These are phyloP conservation scores for Odontesthes bonariensis DNA, from an alignment of 2,113 vertebrate genomes.

Conservation along the genomic window DNA sequence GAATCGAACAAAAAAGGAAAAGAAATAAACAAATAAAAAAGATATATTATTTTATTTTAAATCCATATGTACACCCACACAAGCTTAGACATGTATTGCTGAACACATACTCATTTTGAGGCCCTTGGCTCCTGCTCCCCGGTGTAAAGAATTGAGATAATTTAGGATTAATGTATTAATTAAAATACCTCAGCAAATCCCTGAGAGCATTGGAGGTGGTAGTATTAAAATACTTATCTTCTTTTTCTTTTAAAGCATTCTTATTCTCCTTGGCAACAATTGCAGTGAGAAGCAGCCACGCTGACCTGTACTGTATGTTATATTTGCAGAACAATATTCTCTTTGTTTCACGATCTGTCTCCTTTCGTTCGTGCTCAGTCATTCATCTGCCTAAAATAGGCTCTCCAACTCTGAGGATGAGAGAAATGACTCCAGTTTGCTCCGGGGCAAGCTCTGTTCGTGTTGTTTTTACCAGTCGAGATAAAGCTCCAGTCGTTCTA, in stretches of 20 bases:
- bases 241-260: constrained; percentile 14
- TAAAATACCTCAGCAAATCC: constrained; percentile 46
- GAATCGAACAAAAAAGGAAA: not conserved
- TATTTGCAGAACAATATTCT: constrained; percentile 52
- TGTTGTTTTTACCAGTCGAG: constrained; percentile 41
- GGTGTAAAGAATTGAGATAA: constrained; percentile 31
- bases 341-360: constrained; percentile 62
- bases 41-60: not conserved
- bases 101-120: not conserved
- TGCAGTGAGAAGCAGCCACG: constrained; percentile 18
- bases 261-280: constrained; percentile 37
- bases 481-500: constrained; percentile 26
- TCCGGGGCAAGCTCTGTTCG: constrained; percentile 48
- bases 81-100: not conserved
- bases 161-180: constrained; percentile 63
- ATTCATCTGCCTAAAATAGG: constrained; percentile 65
- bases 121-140: constrained; percentile 9
- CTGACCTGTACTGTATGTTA: constrained; percentile 55
- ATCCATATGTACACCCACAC: not conserved
- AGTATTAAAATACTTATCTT: constrained; percentile 27
- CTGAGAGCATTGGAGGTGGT: constrained; percentile 12
- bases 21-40: not conserved
- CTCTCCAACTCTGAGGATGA: constrained; percentile 49
- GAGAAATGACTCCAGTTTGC: constrained; percentile 58
- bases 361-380: constrained; percentile 57